A percentile compares a stretch with the other conserved stretches of the same genome.
Conservation (phyloP, 2,113 vertebrate species). For the Planiliza haematocheilus region DNA sequence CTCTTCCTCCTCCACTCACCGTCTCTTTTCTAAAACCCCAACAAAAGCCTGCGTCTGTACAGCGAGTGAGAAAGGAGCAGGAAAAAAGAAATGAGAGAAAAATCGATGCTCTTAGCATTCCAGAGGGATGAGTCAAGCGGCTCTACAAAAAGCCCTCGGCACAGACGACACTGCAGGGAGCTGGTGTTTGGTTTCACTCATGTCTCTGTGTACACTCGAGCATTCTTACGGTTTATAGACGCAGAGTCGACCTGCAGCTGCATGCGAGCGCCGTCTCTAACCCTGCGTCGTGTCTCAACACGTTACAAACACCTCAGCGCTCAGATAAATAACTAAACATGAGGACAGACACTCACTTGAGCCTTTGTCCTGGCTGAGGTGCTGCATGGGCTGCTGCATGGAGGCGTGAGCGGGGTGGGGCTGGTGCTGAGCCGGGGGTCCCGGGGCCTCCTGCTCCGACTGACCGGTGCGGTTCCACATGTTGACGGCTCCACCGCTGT, state of each 20-base stretch:
- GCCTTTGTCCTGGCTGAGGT: constrained; percentile 83
- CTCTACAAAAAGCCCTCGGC: constrained; percentile 59
- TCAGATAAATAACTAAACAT: too few relatives aligned
- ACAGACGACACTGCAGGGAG: constrained; percentile 46
- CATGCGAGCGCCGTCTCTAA: too few relatives aligned
- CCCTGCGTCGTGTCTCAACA: too few relatives aligned
- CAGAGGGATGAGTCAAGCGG: constrained; percentile 76
- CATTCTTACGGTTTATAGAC: constrained; percentile 1
- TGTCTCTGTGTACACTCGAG: constrained; percentile 29
- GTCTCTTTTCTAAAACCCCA: constrained; percentile 26
- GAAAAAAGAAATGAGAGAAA: constrained; percentile 53
- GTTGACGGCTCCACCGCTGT: constrained; percentile 86
- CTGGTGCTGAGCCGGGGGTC: constrained; percentile 76
- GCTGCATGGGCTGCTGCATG: constrained; percentile 67
- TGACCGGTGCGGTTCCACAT: constrained; percentile 93
- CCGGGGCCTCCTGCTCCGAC: constrained; percentile 85
- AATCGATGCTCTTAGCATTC: constrained; percentile 77
- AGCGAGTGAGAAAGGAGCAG: constrained; percentile 14
- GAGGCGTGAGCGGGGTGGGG: constrained; percentile 58
- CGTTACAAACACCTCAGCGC: too few relatives aligned
- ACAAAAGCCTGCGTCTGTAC: constrained; percentile 63
- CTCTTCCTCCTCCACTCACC: constrained; percentile 23
- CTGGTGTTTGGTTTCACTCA: constrained; percentile 39
- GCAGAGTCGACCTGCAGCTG: too few relatives aligned
- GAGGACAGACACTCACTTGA: too few relatives aligned